Base-by-base conservation (phyloP, 2,797 vertebrate species). In the Sphaeramia orbicularis region DNA sequence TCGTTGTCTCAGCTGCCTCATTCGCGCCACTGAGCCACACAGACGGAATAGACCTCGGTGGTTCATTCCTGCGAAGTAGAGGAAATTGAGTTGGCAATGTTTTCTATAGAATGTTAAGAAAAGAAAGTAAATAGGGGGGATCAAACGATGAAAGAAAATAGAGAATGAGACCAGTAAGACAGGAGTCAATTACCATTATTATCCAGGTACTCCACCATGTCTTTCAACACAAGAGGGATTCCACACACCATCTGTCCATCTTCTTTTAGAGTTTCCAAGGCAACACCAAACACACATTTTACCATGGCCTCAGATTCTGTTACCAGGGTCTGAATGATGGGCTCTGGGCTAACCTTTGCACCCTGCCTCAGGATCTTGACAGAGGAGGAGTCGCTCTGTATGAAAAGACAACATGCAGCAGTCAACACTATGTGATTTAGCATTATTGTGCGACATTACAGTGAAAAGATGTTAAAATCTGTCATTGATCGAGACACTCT, bases 151-250 rank as follows among this genome's bases (percentile, higher is more conserved):
- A 9, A 27, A 11, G 4, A 38, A 30, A 5, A 44, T 19, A 49
- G 24, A 1, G 0, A 49, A 10, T 24, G 6, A 38, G 21, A 36
- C 10, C 14, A 11, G 13, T n/a, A 18, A 14, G 40, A 4, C 36
- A 47, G 13, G 21, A 21, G 11, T 24, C 15, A 43, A 65, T 84
- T 87, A 95, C 95, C 94, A 48, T 93, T 87, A 3, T 65, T 83
- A 67, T 94, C 91, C 37, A 96, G 85, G 76, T 94, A 95, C 45
- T 94, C 91, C 73, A 96, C 93, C 87, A 95, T 93, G 71, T 93
- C 81, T 70, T 69, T 78, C 13, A 96, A 71, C 36, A 92, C 78
- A 45, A 83, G 69, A 11, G 95, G 96, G 71, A 96, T 75, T 53
- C 85, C 83, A 42, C 19, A 57, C 61, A n/a, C 66, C 53, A 85